phyloP scores from a whole-genome alignment of 2,888 invertebrate species.

The Invenusta paracnida region DNA sequence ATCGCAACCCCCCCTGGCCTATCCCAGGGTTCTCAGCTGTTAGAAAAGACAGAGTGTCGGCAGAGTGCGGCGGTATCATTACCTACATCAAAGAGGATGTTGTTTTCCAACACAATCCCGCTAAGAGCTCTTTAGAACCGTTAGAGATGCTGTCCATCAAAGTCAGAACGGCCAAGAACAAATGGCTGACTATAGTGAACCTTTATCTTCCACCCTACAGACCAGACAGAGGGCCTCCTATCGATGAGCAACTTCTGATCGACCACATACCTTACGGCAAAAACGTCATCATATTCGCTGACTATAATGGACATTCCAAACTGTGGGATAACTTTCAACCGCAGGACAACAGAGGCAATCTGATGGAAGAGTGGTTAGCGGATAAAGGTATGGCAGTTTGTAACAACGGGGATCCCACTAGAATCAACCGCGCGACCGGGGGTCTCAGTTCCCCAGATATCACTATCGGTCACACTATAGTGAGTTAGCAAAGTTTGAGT shows the following conservation, averaged over 20 bases:
- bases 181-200: not conserved
- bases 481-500: not conserved
- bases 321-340: not conserved
- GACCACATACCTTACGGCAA: not conserved
- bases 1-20: too few species aligned
- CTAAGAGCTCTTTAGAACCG: not conserved
- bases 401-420: not conserved
- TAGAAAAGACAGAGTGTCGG: not conserved
- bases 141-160: not conserved
- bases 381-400: not conserved
- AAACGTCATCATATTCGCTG: not conserved
- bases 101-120: not conserved
- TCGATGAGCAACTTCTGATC: not conserved
- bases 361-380: not conserved
- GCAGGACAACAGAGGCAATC: not conserved
- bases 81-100: constrained; percentile 1
- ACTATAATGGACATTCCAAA: not conserved
- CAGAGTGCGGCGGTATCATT: not conserved
- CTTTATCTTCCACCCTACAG: not conserved
- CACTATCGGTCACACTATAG: not conserved
- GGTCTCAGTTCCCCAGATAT: not conserved
- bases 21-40: not conserved
- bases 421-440: not conserved
- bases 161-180: not conserved
- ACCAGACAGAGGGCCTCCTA: not conserved